Evolutionary conservation across 2,113 vertebrate genomes (phyloP), one percentile per base, ranked within the genome.

Genomic region (Channa maculata): DNA sequence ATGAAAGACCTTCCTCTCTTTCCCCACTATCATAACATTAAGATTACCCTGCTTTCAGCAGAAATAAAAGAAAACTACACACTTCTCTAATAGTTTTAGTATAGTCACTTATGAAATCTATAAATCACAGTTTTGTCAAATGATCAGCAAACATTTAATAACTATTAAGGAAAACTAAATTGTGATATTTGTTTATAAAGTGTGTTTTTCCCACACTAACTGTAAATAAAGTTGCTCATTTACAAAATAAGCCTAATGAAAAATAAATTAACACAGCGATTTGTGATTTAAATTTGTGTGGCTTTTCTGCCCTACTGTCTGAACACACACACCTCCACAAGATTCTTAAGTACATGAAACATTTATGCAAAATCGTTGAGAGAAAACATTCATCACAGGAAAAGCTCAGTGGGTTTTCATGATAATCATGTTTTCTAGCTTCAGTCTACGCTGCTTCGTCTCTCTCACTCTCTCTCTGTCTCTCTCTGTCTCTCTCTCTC

Each of bases 351-450:
- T 2, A 39, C 43, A 67, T 82, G 63, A 62, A 73, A 79, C 70
- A 89, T 76, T 84, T 85, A 85, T 82, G 85, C 43, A 82, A 84
- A 86, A 68, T 12, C 51, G 13, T 66, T 76, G 45, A 67, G 61
- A 24, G 69, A 70, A 75, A 72, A 50, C 77, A 71, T 85, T 10
- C 72, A 76, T 86, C 77, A 37, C 13, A 15, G 65, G 53, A 67
- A 67, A 65, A 65, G 58, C 71, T 85, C 37, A 39, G 15, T 6
- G 6, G 44, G 44, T 69, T 88, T 82, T 81, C 34, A 24, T 71
- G 39, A 67, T 78, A 77, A 72, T 83, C 38, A 33, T 49, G 43
- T 75, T 58, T 53, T 76, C 38, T 65, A 52, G 55, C 57, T 76
- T 33, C 33, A 4, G 45, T 74, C 9, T 71, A 77, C 88, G 80